These are phyloP conservation scores for Hermaeophaga mercurialis DNA, from an alignment of 2,888 invertebrate genomes.

Conservation along the genomic window DNA sequence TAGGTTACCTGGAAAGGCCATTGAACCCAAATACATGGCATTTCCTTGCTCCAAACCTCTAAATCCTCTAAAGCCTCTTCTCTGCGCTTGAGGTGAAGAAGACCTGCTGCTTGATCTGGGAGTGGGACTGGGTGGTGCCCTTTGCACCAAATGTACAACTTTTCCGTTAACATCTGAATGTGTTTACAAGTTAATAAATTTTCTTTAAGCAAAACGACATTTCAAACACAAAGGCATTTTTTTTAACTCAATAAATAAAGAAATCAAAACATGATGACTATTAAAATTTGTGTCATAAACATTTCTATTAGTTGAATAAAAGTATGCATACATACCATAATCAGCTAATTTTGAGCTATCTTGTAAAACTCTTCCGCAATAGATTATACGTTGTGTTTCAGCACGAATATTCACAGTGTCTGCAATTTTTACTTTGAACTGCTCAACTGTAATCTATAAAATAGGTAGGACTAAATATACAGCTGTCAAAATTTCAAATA, in stretches of 20 bases:
- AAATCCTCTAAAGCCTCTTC: constrained; percentile 38
- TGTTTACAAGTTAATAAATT: too few species aligned
- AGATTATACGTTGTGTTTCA: constrained; percentile 87
- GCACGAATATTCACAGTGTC: constrained; percentile 79
- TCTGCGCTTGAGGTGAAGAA: constrained; percentile 47
- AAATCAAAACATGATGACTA: not conserved
- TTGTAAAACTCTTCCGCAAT: constrained; percentile 90
- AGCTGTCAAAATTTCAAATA: not conserved
- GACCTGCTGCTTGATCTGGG: constrained; percentile 42
- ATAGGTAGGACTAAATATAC: not conserved
- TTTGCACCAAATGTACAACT: constrained; percentile 89
- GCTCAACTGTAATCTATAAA: constrained; percentile 75
- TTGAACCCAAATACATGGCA: constrained; percentile 65
- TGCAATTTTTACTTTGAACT: constrained; percentile 80
- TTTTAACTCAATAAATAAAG: too few species aligned
- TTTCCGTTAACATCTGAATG: constrained; percentile 85
- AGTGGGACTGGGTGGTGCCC: constrained; percentile 71
- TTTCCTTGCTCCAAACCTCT: constrained; percentile 52
- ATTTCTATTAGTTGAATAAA: too few species aligned
- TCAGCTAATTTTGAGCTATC: constrained; percentile 85
- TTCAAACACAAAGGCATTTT: too few species aligned
- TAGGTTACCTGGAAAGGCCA: constrained; percentile 62
- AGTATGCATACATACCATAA: constrained; percentile 78
- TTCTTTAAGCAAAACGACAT: too few species aligned
- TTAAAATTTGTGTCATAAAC: not conserved